phyloP scores from a whole-genome alignment of 2,797 vertebrate species.

The Helicolenus hilgendorfi region DNA sequence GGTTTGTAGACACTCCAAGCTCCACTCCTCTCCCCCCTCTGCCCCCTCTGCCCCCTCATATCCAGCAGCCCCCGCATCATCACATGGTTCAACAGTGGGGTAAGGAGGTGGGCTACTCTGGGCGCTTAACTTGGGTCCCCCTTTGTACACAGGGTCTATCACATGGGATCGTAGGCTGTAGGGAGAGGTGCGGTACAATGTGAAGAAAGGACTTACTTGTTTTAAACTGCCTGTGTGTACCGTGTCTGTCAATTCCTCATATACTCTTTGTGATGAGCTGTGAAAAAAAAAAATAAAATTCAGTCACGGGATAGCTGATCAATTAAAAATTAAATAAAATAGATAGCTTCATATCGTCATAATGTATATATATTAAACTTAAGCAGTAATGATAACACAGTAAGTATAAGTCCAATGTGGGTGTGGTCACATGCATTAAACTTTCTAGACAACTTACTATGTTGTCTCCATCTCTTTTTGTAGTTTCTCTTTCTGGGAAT shows the following conservation, averaged over 20 bases:
- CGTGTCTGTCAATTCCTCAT: constrained; percentile 79
- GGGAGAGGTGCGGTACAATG: constrained; percentile 85
- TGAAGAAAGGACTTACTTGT: constrained; percentile 92
- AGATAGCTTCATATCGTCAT: not conserved
- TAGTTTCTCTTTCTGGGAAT: constrained; percentile 89
- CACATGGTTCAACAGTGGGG: constrained; percentile 55
- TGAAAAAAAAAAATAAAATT: constrained; percentile 35
- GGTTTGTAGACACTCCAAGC: constrained; percentile 75
- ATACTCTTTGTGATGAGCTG: constrained; percentile 81
- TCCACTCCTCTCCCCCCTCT: constrained; percentile 67
- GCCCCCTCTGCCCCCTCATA: constrained; percentile 57
- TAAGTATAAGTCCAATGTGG: not conserved
- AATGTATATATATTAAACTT: not conserved
- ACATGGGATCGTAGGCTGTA: constrained; percentile 84
- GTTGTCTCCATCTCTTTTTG: constrained; percentile 86
- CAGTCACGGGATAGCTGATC: not conserved
- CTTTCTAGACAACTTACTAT: constrained; percentile 85
- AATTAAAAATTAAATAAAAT: not conserved
- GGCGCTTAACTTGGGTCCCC: constrained; percentile 46
- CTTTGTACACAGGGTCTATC: constrained; percentile 81
- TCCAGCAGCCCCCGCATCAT: constrained; percentile 57
- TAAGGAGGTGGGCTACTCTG: constrained; percentile 34
- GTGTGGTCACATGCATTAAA: not conserved
- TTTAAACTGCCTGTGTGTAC: constrained; percentile 78
- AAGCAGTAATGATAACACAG: not conserved